Evolutionary conservation across 1,140 invertebrate genomes (phyloP), one percentile per base, ranked within the genome.

Genomic region (Neelides sp.): DNA sequence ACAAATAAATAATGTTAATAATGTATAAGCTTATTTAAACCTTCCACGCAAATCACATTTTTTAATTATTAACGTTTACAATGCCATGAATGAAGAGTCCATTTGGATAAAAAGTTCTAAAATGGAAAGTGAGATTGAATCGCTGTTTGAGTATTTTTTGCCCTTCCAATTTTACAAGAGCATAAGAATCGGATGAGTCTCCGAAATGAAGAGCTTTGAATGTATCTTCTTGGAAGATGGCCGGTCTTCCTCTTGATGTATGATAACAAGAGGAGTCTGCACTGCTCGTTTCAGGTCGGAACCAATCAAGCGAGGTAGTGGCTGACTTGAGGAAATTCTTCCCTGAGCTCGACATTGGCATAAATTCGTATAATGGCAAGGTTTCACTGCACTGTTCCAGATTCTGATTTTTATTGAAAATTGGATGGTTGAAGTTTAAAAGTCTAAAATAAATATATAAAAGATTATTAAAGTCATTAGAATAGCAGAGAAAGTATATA

Each of bases 191-290:
- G 0, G 75, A 64, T 44, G 75, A 74, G 65, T 91, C 86, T 3
- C 87, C 88, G 61, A 91, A 90, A 68, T 88, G 87, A 5, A 85
- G 76, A 12, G 86, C 86, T 27, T 88, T 83, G 37, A 84, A 69
- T 0, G 78, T 80, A 61, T 85, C 52, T 35, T 57, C 54, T 30
- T 57, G 43, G 4, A 48, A 50, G 15, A 50, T 8, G 23, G 12
- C 10, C 10, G 41, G 19, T 17, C 85, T 39, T 79, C 80, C 2
- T 35, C 20, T 12, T 13, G 27, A 48, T 15, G 36, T 19, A 12
- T 45, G 50, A 24, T 47, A n/a, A n/a, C n/a, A n/a, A n/a, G n/a
- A n/a, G n/a, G n/a, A n/a, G n/a, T n/a, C n/a, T n/a, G n/a, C n/a
- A n/a, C n/a, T n/a, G n/a, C n/a, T n/a, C n/a, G n/a, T n/a, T n/a